Percentiles rank a stretch among this genome's conserved stretches.
phyloP scores from a whole-genome alignment of 1,140 invertebrate species.

The Caenorhabditis elegans region WBcel235 BX284606.5:2696001-2696500 shows the following conservation, averaged over 20 bases:
- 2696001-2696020: no score
- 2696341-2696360: not conserved
- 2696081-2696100: conserved; percentile 30
- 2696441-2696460: not conserved
- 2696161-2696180: not conserved
- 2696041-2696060: not conserved
- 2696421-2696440: not conserved
- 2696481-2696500: not conserved
- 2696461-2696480: not conserved
- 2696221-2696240: not conserved
- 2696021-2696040: no score
- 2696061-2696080: not conserved
- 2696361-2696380: not conserved
- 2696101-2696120: conserved; percentile 24
- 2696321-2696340: not conserved
- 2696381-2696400: not conserved
- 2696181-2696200: not conserved
- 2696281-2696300: not conserved
- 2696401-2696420: not conserved
- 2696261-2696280: not conserved
- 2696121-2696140: not conserved
- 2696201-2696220: not conserved
- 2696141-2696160: not conserved
- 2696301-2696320: not conserved
- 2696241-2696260: not conserved